Percentiles rank a stretch among this genome's conserved stretches.
Evolutionary conservation across 2,888 invertebrate genomes (phyloP).

Genomic region (Andrena chrysosceles): DNA sequence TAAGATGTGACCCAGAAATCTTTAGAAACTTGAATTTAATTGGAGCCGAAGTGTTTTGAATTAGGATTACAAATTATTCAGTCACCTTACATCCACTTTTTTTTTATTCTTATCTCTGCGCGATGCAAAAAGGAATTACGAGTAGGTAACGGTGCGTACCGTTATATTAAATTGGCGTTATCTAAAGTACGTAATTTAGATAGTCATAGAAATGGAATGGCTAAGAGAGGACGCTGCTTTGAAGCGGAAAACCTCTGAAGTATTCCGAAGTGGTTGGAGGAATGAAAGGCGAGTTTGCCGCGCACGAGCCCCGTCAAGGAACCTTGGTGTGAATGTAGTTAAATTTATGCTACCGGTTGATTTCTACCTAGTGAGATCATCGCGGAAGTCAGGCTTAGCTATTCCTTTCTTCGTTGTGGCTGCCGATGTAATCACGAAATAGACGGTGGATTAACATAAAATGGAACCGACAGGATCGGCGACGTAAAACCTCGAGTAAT

Average conservation of each 20-base stretch:
- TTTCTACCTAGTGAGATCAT: conserved; percentile 57
- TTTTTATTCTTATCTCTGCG: not conserved
- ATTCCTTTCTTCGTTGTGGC: conserved; percentile 55
- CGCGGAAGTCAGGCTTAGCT: conserved; percentile 51
- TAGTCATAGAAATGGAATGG: not conserved
- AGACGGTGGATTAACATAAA: conserved; percentile 37
- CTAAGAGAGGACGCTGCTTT: not conserved
- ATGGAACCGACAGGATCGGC: conserved; percentile 24
- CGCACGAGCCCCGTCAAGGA: conserved; percentile 2
- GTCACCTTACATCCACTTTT: not conserved
- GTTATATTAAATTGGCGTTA: not conserved
- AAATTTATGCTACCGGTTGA: conserved; percentile 40
- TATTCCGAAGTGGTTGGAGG: not conserved
- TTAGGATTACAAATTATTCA: not conserved
- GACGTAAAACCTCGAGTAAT: conserved; percentile 16
- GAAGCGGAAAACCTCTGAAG: not conserved
- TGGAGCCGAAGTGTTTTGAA: too few relatives aligned
- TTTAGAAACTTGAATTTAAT: too few relatives aligned
- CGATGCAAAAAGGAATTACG: not conserved
- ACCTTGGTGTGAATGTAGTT: conserved; percentile 43
- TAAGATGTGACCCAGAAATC: too few relatives aligned
- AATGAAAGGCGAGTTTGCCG: conserved; percentile 2
- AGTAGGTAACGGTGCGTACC: not conserved
- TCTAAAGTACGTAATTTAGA: not conserved
- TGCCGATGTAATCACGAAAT: conserved; percentile 24